Percentiles rank a stretch among this genome's conserved stretches.
These are phyloP conservation scores for Remorina albescens DNA, from an alignment of 2,797 vertebrate species.

Conservation along the genomic window DNA sequence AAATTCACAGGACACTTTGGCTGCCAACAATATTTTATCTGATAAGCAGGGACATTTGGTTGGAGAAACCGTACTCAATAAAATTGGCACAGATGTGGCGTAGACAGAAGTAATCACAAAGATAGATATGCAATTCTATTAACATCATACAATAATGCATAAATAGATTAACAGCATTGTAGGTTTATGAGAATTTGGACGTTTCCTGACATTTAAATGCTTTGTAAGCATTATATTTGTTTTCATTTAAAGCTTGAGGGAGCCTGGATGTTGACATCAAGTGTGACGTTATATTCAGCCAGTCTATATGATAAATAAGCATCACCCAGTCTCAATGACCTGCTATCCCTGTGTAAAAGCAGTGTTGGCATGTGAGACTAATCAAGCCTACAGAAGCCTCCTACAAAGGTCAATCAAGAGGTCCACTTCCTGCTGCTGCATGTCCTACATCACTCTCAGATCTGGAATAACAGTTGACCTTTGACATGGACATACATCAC, in stretches of 20 bases:
- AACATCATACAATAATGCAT: background rate
- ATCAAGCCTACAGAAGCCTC: conserved; percentile 39
- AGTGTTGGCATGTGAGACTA: conserved; percentile 50
- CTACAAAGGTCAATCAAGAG: conserved; percentile 45
- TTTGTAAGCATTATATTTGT: background rate
- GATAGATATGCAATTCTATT: background rate
- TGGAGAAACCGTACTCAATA: too few species aligned
- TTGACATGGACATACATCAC: conserved; percentile 80
- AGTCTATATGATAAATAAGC: background rate
- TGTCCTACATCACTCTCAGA: conserved; percentile 51
- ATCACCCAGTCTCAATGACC: conserved; percentile 5
- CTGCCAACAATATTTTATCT: background rate
- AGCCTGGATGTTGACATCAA: background rate
- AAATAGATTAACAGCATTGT: background rate
- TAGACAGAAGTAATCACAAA: background rate
- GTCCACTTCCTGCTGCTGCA: conserved; percentile 63
- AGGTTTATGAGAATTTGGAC: background rate
- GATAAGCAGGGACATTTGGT: background rate
- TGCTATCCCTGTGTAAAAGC: background rate
- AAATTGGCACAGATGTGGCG: too few species aligned
- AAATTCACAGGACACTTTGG: background rate
- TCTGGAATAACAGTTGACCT: conserved; percentile 79
- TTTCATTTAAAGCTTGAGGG: background rate
- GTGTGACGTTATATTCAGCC: conserved; percentile 3
- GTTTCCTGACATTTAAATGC: too few species aligned